Evolutionary conservation across 2,113 vertebrate species (phyloP), one percentile per base, ranked within the genome.

Genomic region (Tonatia bakeri): DNA sequence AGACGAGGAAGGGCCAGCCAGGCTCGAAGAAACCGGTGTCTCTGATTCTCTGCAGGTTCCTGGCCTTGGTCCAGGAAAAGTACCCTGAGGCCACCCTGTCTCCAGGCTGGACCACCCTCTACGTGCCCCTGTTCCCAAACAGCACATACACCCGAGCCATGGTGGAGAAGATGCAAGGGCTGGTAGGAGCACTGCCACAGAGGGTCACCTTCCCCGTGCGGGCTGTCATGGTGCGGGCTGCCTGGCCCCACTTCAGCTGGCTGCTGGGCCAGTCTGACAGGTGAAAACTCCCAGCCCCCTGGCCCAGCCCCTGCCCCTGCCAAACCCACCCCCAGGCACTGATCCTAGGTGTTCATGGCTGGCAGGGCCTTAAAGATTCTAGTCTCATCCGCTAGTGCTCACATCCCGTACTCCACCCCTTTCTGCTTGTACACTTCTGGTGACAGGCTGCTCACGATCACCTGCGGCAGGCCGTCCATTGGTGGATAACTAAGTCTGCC

Each of bases 241-340:
- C 98, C 73, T 99, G 99, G 99, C 98, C 98, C 52, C 98, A 99
- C 94, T 97, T 99, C 96, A 99, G 98, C 96, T 99, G 99, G 99
- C 98, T 99, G 75, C 98, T 99, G 84, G 98, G 91, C 85, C 99
- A 99, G 56, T 99, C 99, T 0, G 95, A 99, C 82, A 98, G 98
- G 99, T 99, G 97, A 98, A 72, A 7, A 54, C 10, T 5, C 65
- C 17, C 31, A 45, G 22, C 7, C 19, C 61, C 31, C n/a, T 33
- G n/a, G 11, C 73, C 33, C 7, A 19, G 36, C 24, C 28, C 50
- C 65, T 17, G 9, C 59, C 40, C 20, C 20, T 50, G 64, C 84
- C 73, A 67, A 40, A 70, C 69, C 26, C n/a, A 45, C 45, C 14
- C 7, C 45, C 12, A 15, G 65, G 15, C 43, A 24, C 36, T 15